Evolutionary conservation across 2,113 vertebrate species (phyloP), one percentile per base, ranked within the genome.

Genomic region (Python bivittatus): DNA sequence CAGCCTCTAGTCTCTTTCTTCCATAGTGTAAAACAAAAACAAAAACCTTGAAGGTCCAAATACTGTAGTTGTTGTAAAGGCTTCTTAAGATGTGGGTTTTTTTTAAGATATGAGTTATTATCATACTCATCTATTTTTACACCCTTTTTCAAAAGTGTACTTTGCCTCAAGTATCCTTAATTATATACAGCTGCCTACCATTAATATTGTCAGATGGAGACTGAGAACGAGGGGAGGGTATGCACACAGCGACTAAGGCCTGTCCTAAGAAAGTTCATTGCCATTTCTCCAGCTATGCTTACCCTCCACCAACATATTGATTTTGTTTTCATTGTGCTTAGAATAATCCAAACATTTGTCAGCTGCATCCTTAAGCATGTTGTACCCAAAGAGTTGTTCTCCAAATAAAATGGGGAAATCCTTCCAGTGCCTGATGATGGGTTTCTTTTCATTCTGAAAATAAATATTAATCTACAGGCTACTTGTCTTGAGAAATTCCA

Each of bases 291-390:
- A 85, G 95, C 93, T 97, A 94, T 95, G 5, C 23, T 54, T 6
- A 27, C n/a, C 27, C 94, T 97, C 97, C 96, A 96, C 95, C 94
- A 95, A 94, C 96, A 96, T 97, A 98, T 97, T 97, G 97, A 97
- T 98, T 98, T 97, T 97, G 93, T 97, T 98, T 98, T 98, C 95
- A 93, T 96, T 95, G 93, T 92, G 92, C 93, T 95, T 96, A 97
- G 93, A 96, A 97, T 97, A 97, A 97, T 96, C 94, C 95, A 97
- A 97, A 96, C 95, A 97, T 97, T 97, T 97, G 95, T 98, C 98
- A 97, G 95, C 93, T 96, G 94, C 95, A 96, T 97, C 95, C 94
- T 97, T 97, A 96, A 97, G 95, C 97, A 96, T 91, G 92, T 95
- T 94, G 94, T 91, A 79, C 94, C 95, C 96, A 95, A 96, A 94